These are phyloP conservation scores for Platorchestia sp. DNA, from an alignment of 1,140 invertebrate genomes.

Conservation along the genomic window DNA sequence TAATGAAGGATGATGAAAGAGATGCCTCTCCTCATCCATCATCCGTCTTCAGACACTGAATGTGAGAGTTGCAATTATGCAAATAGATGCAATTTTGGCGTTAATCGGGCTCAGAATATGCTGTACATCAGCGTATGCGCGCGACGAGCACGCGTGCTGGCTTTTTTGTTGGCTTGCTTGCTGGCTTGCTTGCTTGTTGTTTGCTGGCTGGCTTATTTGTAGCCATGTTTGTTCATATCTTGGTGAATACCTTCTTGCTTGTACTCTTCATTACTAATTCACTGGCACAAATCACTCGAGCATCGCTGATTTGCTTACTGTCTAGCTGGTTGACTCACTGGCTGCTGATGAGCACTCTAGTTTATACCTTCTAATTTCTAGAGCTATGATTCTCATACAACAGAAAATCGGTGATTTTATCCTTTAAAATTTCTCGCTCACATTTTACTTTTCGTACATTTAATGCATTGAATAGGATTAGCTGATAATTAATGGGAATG, in stretches of 20 bases:
- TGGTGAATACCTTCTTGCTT: no score
- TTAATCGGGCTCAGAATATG: neutral
- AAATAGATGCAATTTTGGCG: neutral
- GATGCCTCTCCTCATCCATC: conserved; percentile 5
- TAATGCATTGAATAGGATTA: neutral
- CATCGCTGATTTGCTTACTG: neutral
- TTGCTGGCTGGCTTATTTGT: neutral
- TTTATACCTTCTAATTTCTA: no score
- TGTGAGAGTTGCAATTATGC: conserved; percentile 7
- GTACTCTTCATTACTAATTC: neutral
- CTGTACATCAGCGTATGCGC: neutral
- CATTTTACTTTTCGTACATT: neutral
- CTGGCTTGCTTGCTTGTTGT: neutral
- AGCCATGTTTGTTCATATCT: no score
- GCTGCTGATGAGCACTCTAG: no score
- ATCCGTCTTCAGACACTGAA: neutral
- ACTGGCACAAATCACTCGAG: neutral
- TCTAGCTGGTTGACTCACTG: neutral
- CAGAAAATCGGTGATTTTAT: neutral
- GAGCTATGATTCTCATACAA: neutral
- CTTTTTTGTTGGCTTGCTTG: neutral
- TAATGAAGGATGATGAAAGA: conserved; percentile 1
- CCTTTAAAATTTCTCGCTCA: neutral
- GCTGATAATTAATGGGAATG: neutral
- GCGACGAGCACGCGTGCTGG: neutral